Base-by-base conservation (phyloP, 2,888 invertebrate species). In the Spodoptera picta region DNA sequence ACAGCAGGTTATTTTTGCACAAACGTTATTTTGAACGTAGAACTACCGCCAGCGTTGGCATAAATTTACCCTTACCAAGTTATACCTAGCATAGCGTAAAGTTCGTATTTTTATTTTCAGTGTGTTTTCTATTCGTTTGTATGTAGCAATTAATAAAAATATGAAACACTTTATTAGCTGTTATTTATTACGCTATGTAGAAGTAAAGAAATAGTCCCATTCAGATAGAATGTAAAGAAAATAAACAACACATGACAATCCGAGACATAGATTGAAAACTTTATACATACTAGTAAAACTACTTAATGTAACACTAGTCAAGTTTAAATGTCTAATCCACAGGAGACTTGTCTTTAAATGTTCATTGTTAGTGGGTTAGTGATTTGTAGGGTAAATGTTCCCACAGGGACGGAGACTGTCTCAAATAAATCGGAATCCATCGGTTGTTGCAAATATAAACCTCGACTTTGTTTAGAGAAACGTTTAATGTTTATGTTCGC, bases 401-500 rank as follows among this genome's bases (percentile, higher is more conserved):
- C 60, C 61, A 54, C 53, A 56, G 57, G 73, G 53, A 58, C 60
- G 6, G 36, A 9, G 36, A 36, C 7, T 36, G 7, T 66, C 59
- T 56, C 55, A 24, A 59, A 71, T 64, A 67, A 69, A 65, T 52
- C 49, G 55, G 61, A 65, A 59, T 48, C 49, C 60, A 75, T 65
- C 48, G 50, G 66, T 74, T 77, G 83, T 83, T 81, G 86, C 85
- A 75, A 87, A 86, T 85, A 86, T 85, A 79, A 78, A 69, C 74
- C 62, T 65, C 76, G 66, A 60, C 69, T 75, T 54, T 89, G 89
- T 89, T 90, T 90, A 86, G 86, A 90, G 89, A 90, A 91, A 82
- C 87, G 67, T 66, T 62, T 65, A 58, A 60, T 92, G 90, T 92
- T 92, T 92, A 92, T 85, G 73, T 91, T 92, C 90, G 85, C 90